These are phyloP conservation scores for Strix uralensis DNA, from an alignment of 2,113 vertebrate genomes.

Conservation along the genomic window DNA sequence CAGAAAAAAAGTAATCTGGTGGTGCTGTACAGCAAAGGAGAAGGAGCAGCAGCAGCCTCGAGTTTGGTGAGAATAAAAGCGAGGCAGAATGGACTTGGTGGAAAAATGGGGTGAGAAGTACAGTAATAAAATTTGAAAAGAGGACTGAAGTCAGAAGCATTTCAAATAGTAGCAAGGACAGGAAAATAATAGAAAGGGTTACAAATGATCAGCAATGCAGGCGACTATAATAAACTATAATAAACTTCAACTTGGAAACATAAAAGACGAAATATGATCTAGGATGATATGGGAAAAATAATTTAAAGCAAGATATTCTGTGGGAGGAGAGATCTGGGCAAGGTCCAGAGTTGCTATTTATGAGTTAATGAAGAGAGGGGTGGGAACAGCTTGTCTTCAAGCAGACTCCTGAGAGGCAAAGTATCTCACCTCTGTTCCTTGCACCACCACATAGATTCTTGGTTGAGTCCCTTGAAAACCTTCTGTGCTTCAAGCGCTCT, in stretches of 20 bases:
- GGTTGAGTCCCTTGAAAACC: neutral
- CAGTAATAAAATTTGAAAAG: neutral
- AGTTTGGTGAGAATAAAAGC: neutral
- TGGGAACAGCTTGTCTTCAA: neutral
- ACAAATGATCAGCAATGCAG: neutral
- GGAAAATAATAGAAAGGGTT: slow-evolving; percentile 2
- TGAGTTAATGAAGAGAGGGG: neutral
- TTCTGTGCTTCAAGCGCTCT: neutral
- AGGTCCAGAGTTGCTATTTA: neutral
- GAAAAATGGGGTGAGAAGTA: neutral
- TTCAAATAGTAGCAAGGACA: neutral
- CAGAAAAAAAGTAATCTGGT: neutral
- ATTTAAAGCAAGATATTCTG: neutral
- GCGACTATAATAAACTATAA: neutral
- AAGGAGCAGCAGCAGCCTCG: neutral
- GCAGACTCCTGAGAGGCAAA: neutral
- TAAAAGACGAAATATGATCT: slow-evolving; percentile 30
- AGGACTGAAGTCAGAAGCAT: neutral
- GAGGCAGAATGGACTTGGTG: neutral
- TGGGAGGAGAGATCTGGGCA: neutral
- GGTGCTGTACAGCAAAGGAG: neutral
- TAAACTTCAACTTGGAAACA: slow-evolving; percentile 27
- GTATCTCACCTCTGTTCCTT: neutral
- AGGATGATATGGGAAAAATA: slow-evolving; percentile 3
- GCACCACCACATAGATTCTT: rapidly evolving